phyloP scores from a whole-genome alignment of 1,140 invertebrate genomes.

The Ptiloglossa arizonensis region DNA sequence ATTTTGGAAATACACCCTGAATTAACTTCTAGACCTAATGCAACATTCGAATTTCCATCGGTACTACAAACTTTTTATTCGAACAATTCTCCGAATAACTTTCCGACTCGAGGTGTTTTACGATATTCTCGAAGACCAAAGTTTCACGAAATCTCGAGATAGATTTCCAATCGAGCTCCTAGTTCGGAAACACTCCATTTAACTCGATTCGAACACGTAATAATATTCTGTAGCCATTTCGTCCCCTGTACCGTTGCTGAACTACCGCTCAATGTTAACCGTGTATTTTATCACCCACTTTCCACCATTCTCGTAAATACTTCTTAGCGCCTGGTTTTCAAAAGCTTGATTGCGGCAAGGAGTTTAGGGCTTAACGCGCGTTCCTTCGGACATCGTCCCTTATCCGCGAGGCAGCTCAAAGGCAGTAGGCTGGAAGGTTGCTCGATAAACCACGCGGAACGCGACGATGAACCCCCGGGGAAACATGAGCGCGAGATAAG shows the following conservation, averaged over 20 bases:
- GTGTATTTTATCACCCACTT: background rate
- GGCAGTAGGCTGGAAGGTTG: conserved; percentile 27
- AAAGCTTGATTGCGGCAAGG: background rate
- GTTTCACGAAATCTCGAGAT: background rate
- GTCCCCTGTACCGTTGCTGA: background rate
- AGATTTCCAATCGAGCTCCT: no score
- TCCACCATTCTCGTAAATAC: background rate
- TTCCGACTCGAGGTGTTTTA: no score
- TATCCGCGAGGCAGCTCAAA: conserved; percentile 11
- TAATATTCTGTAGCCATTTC: background rate
- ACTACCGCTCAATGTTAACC: background rate
- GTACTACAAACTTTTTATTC: no score
- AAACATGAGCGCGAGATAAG: conserved; percentile 59
- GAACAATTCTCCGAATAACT: no score
- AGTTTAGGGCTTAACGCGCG: background rate
- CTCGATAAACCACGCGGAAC: conserved; percentile 41
- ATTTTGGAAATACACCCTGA: no score
- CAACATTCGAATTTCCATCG: no score
- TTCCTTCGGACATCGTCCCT: background rate
- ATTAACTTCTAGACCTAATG: no score
- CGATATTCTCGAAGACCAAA: background rate
- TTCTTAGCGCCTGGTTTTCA: background rate
- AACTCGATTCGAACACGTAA: background rate
- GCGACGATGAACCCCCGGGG: conserved; percentile 33
- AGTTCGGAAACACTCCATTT: background rate